phyloP scores from a whole-genome alignment of 2,797 vertebrate species.

The Rallus crepitans region DNA sequence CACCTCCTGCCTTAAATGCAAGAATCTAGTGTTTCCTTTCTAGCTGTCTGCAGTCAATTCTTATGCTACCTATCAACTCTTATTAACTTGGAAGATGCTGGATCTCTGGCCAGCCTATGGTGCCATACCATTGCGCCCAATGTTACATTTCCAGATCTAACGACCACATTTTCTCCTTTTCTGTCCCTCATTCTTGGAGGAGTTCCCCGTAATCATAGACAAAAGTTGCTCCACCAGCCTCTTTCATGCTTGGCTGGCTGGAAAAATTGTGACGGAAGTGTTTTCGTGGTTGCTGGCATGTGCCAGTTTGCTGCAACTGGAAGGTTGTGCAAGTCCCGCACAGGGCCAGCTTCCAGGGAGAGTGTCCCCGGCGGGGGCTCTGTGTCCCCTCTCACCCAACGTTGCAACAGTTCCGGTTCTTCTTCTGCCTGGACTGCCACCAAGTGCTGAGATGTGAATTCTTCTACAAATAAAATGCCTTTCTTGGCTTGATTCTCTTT shows the following conservation, averaged over 20 bases:
- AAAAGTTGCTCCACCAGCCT: not conserved
- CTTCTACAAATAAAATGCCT: constrained; percentile 26
- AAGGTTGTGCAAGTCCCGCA: not conserved
- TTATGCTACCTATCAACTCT: not conserved
- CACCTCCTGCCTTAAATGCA: not conserved
- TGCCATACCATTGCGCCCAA: not conserved
- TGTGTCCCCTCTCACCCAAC: not conserved
- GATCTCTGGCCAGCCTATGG: not conserved
- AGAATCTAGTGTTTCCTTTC: not conserved
- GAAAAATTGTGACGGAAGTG: not conserved
- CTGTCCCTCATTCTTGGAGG: not conserved
- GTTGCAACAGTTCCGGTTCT: not conserved
- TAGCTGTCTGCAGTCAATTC: not conserved
- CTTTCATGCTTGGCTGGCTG: not conserved
- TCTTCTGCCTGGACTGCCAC: constrained; percentile 21
- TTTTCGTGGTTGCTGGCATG: constrained; percentile 34
- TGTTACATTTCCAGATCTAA: not conserved
- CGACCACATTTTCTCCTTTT: not conserved
- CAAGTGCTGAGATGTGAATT: constrained; percentile 46
- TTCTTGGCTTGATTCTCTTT: not conserved
- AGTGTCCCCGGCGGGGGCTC: rapidly evolving
- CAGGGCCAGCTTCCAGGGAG: not conserved
- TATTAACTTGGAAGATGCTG: not conserved
- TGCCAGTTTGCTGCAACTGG: not conserved
- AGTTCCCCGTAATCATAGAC: not conserved